Base-by-base conservation (phyloP, 1,140 invertebrate genomes). In the Aethina tumida region DNA sequence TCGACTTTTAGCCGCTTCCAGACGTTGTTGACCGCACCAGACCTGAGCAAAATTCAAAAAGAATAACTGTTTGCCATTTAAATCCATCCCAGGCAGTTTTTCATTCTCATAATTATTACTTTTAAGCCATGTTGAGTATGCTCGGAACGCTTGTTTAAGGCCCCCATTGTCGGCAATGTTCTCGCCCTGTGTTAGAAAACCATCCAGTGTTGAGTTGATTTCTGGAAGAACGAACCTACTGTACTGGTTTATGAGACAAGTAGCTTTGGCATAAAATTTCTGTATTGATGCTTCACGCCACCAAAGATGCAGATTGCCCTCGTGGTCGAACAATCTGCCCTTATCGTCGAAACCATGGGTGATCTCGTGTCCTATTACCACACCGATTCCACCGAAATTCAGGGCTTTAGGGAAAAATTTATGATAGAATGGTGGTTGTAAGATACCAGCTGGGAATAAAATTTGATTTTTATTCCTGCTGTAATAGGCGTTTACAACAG, bases 401-500 rank as follows among this genome's bases (percentile, higher is more conserved):
- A 90, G 59, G 10, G 77, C 75, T 14, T 75, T 69, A 12, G 86
- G 85, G 49, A 87, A 89, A 53, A 82, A 70, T 38, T 80, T 71
- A 50, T 84, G 84, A 60, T 92, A 92, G 62, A 95, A 93, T 0
- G 88, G 82, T 3, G 89, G 88, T 56, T 94, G 90, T 3, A 95
- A 62, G 49, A 94, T 93, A 37, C 47, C 47, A 7, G 47, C 47
- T 6, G 47, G 47, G 38, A 49, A 49, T 43, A 49, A 89, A 39
- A 97, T 96, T 62, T 95, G 89, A 63, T 97, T 96, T 52, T 87
- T 91, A 56, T 93, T 93, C 9, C 91, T 80, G 53, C 82, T 91
- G 56, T 97, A 97, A 59, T 94, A 96, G 2, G 93, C 92, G 62
- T 97, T 97, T 1, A 96, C 89, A 5, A 94, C 76, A 1, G 91